phyloP scores from a whole-genome alignment of 2,113 vertebrate genomes.

The Salvelinus namaycush region DNA sequence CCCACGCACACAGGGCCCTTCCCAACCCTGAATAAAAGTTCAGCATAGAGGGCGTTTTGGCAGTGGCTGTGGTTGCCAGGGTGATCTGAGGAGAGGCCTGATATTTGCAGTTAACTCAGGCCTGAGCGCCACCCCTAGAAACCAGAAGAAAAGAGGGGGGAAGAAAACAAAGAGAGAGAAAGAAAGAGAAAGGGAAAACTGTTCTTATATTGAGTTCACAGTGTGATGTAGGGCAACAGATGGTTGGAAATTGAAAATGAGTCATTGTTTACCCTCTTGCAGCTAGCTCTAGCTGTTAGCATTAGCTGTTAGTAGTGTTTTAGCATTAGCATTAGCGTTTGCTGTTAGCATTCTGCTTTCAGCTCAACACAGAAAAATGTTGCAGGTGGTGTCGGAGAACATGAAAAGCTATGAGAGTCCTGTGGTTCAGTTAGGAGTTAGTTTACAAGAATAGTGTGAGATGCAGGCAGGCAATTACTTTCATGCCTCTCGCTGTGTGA shows the following conservation, averaged over 20 bases:
- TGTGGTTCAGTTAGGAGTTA: not conserved
- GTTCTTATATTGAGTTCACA: not conserved
- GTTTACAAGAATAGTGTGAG: not conserved
- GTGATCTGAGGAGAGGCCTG: conserved; percentile 29
- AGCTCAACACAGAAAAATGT: not conserved
- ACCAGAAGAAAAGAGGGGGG: not conserved
- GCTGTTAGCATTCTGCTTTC: not conserved
- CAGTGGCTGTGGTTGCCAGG: conserved; percentile 16
- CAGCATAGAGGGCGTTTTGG: conserved; percentile 13
- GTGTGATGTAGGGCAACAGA: not conserved
- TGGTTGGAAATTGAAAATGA: not conserved
- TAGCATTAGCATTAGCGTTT: not conserved
- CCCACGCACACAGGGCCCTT: not conserved
- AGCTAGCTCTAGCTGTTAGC: not conserved
- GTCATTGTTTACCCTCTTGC: not conserved
- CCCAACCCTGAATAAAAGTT: conserved; percentile 7
- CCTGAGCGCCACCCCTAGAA: not conserved
- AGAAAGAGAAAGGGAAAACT: not conserved
- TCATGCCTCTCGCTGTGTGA: not conserved
- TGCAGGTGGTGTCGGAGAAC: not conserved
- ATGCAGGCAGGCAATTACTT: not conserved
- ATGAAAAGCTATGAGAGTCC: not conserved
- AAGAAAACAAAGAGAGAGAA: not conserved
- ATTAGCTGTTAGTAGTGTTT: not conserved
- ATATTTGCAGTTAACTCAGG: conserved; percentile 36